Conservation (phyloP, 53 echinoderm and acorn worm species). For the Henricia sp. region DNA sequence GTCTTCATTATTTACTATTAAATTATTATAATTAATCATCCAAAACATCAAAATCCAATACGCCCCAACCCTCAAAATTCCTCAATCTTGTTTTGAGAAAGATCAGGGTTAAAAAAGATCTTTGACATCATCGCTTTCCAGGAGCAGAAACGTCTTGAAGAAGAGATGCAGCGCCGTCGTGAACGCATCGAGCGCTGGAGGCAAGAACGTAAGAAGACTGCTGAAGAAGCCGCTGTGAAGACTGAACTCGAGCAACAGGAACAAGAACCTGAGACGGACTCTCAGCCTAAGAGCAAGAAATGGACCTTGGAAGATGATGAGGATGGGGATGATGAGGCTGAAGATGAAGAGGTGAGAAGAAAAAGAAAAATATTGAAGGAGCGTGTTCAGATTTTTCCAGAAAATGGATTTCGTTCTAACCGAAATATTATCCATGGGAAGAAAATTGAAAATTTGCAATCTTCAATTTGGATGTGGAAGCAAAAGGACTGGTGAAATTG, state of each 20-base stretch:
- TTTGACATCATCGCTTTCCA: no score
- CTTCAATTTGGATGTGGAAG: not conserved
- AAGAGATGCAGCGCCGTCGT: constrained; percentile 89
- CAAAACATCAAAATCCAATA: not conserved
- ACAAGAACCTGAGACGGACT: not conserved
- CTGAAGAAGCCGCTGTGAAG: constrained; percentile 53
- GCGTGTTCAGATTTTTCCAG: not conserved
- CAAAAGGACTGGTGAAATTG: not conserved
- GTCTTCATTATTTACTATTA: no score
- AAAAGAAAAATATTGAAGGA: no score
- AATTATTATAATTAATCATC: no score
- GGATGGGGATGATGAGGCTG: constrained; percentile 84
- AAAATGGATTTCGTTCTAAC: not conserved
- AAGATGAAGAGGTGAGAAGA: constrained; percentile 47
- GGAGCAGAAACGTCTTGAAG: constrained; percentile 95
- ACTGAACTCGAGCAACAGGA: constrained; percentile 47
- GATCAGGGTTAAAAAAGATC: no score
- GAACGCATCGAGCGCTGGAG: constrained; percentile 97
- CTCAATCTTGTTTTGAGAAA: no score
- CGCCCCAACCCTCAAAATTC: no score
- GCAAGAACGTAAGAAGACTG: constrained; percentile 85
- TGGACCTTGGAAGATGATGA: constrained; percentile 98
- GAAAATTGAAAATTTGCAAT: no score
- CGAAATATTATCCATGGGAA: no score
- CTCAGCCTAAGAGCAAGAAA: constrained; percentile 72